Base-by-base conservation (phyloP, 2,888 invertebrate species). In the Agrilus mali region DNA sequence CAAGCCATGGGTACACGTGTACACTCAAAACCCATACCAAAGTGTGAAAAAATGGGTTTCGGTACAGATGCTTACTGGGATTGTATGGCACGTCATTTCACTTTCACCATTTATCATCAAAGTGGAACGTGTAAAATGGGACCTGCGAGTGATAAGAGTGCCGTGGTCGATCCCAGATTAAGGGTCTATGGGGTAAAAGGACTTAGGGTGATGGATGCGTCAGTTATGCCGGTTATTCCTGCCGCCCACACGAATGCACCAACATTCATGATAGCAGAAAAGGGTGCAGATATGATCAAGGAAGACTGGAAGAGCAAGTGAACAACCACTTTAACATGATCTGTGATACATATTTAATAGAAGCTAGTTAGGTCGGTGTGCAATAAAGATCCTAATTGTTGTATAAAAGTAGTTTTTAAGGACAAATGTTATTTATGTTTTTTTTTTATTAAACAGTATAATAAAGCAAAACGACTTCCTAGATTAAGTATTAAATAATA, bases 261-360 rank as follows among this genome's bases (percentile, higher is more conserved):
- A 0, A 73, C 74, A 1, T 83, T 76, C 48, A 86, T 87, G 86
- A 84, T 87, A 53, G 86, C 84, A 3, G 87, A 87, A 61, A 86
- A 85, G 60, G 82, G 77, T 6, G 70, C 80, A 0, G 82, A 84
- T 57, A 70, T 82, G 68, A 80, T 83, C 36, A 81, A 80, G 61
- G 60, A 76, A 55, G 67, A 67, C 48, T 71, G 70, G 68, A 60
- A 59, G 32, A 27, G 5, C 27, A 27, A 10, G 8, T 27, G 27
- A 27, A 27, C 10, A 27, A 3, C 5, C 27, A 10, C 10, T 27
- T 27, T 2, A 10, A 10, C 10, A 10, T 27, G 10, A 27, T 27
- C 27, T 27, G 27, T 27, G 27, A 27, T 27, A 27, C 8, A 27
- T 27, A 27, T 27, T 27, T 27, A 27, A 10, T 27, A 27, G 27